Percentiles rank a stretch among this genome's conserved stretches.
These are phyloP conservation scores for Polietes domitor DNA, from an alignment of 2,888 invertebrate species.

Conservation along the genomic window DNA sequence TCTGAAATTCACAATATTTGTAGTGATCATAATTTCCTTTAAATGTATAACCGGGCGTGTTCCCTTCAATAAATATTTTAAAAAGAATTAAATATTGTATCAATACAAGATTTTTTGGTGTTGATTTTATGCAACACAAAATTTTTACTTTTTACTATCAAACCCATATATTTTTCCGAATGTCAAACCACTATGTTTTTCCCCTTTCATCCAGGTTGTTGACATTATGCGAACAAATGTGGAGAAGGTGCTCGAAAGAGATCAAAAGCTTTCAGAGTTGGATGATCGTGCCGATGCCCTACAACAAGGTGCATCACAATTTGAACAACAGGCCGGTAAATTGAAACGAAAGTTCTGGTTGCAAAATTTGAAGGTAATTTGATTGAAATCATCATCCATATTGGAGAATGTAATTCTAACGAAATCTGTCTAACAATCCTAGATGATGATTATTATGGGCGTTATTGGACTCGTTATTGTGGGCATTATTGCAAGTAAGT, in stretches of 20 bases:
- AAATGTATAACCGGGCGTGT: too few species aligned
- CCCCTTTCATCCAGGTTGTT: conserved; percentile 84
- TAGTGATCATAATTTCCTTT: too few species aligned
- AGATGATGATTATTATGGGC: conserved; percentile 96
- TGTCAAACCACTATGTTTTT: too few species aligned
- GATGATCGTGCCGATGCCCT: conserved; percentile 97
- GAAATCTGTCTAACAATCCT: conserved; percentile 59
- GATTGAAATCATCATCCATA: conserved; percentile 6
- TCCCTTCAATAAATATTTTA: too few species aligned
- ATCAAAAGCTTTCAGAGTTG: conserved; percentile 96
- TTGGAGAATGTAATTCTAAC: neutral
- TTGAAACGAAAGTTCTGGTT: conserved; percentile 98
- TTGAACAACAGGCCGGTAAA: conserved; percentile 98
- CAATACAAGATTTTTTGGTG: too few species aligned
- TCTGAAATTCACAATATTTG: too few species aligned
- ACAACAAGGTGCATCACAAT: conserved; percentile 96
- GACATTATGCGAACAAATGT: conserved; percentile 98
- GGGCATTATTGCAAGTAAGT: conserved; percentile 94
- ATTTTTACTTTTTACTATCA: too few species aligned
- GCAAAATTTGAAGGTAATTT: conserved; percentile 93
- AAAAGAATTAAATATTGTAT: too few species aligned
- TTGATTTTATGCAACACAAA: too few species aligned
- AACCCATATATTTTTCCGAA: too few species aligned
- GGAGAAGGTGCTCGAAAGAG: conserved; percentile 96
- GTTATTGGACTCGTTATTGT: conserved; percentile 91